Evolutionary conservation across 2,888 invertebrate genomes (phyloP).

Genomic region (Ophioninae sp.): DNA sequence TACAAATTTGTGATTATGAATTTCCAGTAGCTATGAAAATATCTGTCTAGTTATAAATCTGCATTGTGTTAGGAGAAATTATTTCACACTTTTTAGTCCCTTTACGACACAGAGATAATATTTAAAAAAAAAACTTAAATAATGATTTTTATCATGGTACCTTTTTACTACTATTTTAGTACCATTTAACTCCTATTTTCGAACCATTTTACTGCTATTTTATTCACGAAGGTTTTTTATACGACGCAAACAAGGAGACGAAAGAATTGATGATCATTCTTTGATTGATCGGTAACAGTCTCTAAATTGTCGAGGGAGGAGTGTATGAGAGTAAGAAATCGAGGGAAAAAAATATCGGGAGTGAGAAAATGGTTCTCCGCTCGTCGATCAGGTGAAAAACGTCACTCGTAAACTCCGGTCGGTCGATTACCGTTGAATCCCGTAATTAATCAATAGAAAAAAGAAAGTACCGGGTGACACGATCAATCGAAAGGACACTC

Average conservation of each 20-base stretch:
- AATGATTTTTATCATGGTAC: too few species aligned
- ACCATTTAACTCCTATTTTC: background rate
- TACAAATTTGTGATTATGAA: too few species aligned
- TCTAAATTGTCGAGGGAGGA: conserved; percentile 27
- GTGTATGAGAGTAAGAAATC: background rate
- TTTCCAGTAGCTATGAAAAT: too few species aligned
- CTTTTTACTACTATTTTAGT: too few species aligned
- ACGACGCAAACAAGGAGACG: background rate
- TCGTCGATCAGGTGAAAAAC: conserved; percentile 55
- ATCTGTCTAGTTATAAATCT: too few species aligned
- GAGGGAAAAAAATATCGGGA: conserved; percentile 6
- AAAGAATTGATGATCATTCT: background rate
- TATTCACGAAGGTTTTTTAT: background rate
- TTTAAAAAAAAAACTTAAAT: too few species aligned
- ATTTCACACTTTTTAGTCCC: too few species aligned
- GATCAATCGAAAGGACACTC: conserved; percentile 31
- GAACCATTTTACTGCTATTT: background rate
- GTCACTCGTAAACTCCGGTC: conserved; percentile 44
- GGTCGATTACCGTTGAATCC: conserved; percentile 56
- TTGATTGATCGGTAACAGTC: conserved; percentile 10
- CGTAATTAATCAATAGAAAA: conserved; percentile 60
- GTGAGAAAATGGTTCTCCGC: conserved; percentile 23
- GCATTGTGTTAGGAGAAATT: too few species aligned
- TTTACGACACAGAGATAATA: too few species aligned
- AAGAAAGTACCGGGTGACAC: conserved; percentile 43